Evolutionary conservation across 2,888 invertebrate genomes (phyloP), one percentile per base, ranked within the genome.

Genomic region (Nomada lathburiana): DNA sequence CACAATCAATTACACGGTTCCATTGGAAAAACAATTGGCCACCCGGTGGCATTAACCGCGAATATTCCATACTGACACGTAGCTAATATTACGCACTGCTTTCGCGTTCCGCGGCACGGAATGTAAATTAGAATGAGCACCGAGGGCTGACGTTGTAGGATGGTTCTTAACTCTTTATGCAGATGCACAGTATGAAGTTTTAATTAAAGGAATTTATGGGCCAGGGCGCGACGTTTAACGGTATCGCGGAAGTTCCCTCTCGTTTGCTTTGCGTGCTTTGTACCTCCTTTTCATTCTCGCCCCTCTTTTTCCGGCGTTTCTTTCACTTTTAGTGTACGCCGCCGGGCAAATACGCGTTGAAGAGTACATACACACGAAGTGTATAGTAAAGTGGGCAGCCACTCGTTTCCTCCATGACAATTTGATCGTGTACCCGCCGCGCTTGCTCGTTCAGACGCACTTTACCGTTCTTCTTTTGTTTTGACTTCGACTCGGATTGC

Each of bases 191-290:
- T 80, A 88, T 79, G 87, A 89, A 88, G 90, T 89, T 89, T 89
- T 89, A 89, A 89, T 89, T 84, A 86, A 89, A 84, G 89, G 77
- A 89, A 89, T 90, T 90, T 89, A 89, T 88, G 88, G 80, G 86
- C 71, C 82, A 83, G 80, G 76, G 60, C 80, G 70, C 82, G 83
- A 86, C 84, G 76, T 89, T 86, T 88, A 83, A 86, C 80, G 82
- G 74, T 80, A 79, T 80, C 86, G 62, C 76, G 76, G 71, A 86
- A 76, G 47, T 88, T 77, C 76, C 60, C 83, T 69, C 79, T 71
- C 79, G 84, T 82, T 83, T 74, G 52, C 63, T 52, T 69, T 50
- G 36, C 71, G 36, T 57, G 68, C 60, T 77, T 78, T 76, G 74
- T 77, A 63, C 62, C 74, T 63, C 55, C 81, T 47, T 70, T 82